Base-by-base conservation (phyloP, 2,113 vertebrate species). In the Pseudonaja textilis region DNA sequence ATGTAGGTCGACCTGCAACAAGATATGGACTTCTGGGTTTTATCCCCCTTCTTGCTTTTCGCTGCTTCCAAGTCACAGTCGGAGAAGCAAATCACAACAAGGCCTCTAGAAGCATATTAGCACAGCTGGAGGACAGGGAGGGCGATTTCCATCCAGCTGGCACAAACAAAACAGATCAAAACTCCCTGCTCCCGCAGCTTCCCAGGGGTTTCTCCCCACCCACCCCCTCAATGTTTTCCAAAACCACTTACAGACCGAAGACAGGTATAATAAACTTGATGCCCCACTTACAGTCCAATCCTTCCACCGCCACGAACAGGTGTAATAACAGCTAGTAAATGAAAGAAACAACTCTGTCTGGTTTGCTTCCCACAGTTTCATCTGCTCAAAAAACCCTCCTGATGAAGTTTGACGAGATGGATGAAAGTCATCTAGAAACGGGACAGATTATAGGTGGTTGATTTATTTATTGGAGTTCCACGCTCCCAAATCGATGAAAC, bases 241-340 rank as follows among this genome's bases (percentile, higher is more conserved):
- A 96, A 97, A 96, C 95, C 96, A 97, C 96, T 97, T 96, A 96
- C 94, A 92, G 95, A 93, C 94, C 95, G 96, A 95, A 97, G 97
- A 97, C 96, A 92, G 95, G 95, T 96, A 96, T 94, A 96, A 97
- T 97, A 96, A 97, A 97, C 91, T 95, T 96, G 96, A 97, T 96
- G 96, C 94, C 95, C 97, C 97, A 96, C 96, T 96, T 96, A 96
- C 0, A 93, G 94, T 94, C 94, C 95, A 93, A 96, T 97, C 95
- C 95, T 3, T 5, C 95, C 89, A 42, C 10, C 86, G 92, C 96
- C 55, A 87, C 87, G 54, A 91, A 94, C 95, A 91, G 91, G 95
- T 92, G 96, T 95, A 94, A 94, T 92, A 92, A 93, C 89, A 2
- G 89, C 57, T 93, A 92, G 59, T 26, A 55, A 95, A 61, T 8